Evolutionary conservation across 2,797 vertebrate genomes (phyloP), one percentile per base, ranked within the genome.

Genomic region (Heteromormyrus szaboi): DNA sequence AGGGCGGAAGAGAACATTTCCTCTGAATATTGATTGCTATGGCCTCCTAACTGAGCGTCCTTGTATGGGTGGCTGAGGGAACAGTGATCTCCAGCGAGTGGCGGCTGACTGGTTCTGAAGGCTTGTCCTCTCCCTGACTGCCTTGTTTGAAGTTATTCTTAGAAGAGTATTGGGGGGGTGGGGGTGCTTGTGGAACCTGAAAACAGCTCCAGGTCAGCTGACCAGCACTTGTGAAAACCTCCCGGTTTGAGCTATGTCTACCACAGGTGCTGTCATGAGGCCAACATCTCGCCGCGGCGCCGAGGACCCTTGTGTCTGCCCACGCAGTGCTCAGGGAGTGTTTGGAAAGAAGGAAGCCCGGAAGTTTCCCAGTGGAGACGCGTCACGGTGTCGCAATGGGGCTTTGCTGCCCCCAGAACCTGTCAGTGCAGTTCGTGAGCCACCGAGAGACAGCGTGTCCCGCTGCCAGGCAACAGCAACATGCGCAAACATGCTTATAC

Each of bases 11-110:
- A 90, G 85, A 90, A 91, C 91, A 90, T 90, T 91, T 90, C 91
- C 89, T 90, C 81, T 19, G 9, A 91, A 65, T 94, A 95, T 93
- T 92, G 95, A 95, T 94, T 91, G 92, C 91, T 94, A 93, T 91
- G 90, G 90, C 92, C 92, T 85, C 90, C 91, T 92, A 90, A 93
- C 90, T 92, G 92, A 92, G 91, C 89, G 86, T 62, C 72, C 83
- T 72, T 89, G 89, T 86, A 37, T 62, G 89, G 90, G 11, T 93
- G 91, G 90, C 89, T 90, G 90, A 87, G 65, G 87, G 88, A 59
- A 2, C 54, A 62, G 29, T n/a, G 22, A 9, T 19, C 76, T 22
- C 65, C 46, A 51, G 22, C 41, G 7, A 79, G 41, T 65, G 76
- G n/a, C 8, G 90, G 53, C 81, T 48, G 83, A 53, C 86, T 54